Evolutionary conservation across 2,113 vertebrate species (phyloP).

Genomic region (Conger conger): DNA sequence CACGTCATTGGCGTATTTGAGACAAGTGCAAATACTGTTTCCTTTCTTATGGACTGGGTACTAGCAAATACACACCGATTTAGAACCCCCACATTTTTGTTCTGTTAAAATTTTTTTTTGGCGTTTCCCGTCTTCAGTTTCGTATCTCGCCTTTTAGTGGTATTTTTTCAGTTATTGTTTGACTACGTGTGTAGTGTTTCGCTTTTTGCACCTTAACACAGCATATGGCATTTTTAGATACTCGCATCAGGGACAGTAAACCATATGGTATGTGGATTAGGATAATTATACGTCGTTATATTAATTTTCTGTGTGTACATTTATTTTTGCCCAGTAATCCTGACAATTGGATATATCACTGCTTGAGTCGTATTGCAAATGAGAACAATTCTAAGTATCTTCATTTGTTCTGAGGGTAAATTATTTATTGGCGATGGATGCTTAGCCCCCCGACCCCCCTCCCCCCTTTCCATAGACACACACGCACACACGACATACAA

Average conservation of each 20-base stretch:
- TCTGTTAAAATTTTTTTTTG: slow-evolving; percentile 13
- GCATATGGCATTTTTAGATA: background rate
- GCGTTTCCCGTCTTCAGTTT: background rate
- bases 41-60: background rate
- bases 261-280: slow-evolving; percentile 8
- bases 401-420: background rate
- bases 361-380: slow-evolving; percentile 1
- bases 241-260: background rate
- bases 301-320: background rate
- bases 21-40: slow-evolving; percentile 6
- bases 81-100: background rate
- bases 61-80: background rate
- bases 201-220: background rate
- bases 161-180: slow-evolving; percentile 3
- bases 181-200: background rate
- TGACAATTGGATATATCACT: background rate
- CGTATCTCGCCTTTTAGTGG: background rate
- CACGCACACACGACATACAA: background rate
- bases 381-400: background rate
- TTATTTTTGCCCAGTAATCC: background rate
- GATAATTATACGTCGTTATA: background rate
- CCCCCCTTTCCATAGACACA: too few relatives aligned
- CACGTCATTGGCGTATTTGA: slow-evolving; percentile 11
- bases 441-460: slow-evolving; percentile 4
- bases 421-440: slow-evolving; percentile 16